Evolutionary conservation across 2,888 invertebrate genomes (phyloP).

Genomic region (Cryptus armator): DNA sequence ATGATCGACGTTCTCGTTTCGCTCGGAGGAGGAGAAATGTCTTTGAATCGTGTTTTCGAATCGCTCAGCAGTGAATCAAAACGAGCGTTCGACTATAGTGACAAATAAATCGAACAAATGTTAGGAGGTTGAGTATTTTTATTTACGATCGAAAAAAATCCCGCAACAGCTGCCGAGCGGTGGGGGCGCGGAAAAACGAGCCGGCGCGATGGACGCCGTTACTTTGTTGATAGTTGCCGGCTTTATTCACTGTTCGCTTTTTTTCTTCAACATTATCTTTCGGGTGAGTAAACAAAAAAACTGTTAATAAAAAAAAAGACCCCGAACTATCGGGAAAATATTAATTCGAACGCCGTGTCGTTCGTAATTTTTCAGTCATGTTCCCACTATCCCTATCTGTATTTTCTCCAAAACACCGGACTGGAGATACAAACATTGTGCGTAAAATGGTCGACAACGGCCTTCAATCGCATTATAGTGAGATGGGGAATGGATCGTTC

Average conservation of each 20-base stretch:
- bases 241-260: slow-evolving; percentile 89
- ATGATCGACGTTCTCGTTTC: too few species aligned
- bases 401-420: slow-evolving; percentile 92
- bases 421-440: slow-evolving; percentile 90
- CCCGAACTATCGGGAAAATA: too few species aligned
- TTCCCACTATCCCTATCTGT: slow-evolving; percentile 93
- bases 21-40: too few species aligned
- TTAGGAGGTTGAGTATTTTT: neutral
- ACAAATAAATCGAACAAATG: slow-evolving; percentile 11
- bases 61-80: neutral
- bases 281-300: slow-evolving; percentile 87
- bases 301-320: neutral
- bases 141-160: neutral
- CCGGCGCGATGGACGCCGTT: slow-evolving; percentile 88
- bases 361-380: slow-evolving; percentile 90
- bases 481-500: slow-evolving; percentile 90
- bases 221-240: slow-evolving; percentile 88
- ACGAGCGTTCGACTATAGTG: neutral
- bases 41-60: slow-evolving; percentile 7
- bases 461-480: slow-evolving; percentile 91
- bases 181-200: slow-evolving; percentile 22
- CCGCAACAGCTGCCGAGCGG: neutral
- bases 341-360: too few species aligned
- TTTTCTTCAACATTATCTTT: slow-evolving; percentile 94
- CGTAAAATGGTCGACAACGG: slow-evolving; percentile 92